Percentiles rank a stretch among this genome's conserved stretches.
These are phyloP conservation scores for Ectemnius continuus DNA, from an alignment of 2,888 invertebrate genomes.

Conservation along the genomic window DNA sequence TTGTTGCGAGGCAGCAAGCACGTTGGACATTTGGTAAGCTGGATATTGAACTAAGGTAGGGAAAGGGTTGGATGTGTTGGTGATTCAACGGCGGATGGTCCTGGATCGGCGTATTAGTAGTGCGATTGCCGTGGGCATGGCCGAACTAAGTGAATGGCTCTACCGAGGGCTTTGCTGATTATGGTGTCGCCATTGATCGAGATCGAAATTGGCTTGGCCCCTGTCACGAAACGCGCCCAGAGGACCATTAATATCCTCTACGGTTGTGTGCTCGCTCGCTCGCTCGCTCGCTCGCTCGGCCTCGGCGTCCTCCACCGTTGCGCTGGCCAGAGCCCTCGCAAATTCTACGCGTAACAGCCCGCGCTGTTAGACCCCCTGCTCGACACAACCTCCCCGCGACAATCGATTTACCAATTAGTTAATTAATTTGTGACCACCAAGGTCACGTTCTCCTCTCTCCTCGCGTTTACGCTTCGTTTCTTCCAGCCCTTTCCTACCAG, in stretches of 20 bases:
- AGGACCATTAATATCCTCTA: constrained; percentile 69
- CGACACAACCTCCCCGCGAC: constrained; percentile 10
- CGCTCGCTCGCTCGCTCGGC: not conserved
- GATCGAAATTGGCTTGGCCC: constrained; percentile 69
- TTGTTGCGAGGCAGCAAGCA: too few species aligned
- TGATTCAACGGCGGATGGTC: constrained; percentile 38
- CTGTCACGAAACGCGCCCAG: constrained; percentile 66
- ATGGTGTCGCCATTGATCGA: constrained; percentile 70
- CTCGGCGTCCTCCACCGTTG: too few species aligned
- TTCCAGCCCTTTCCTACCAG: too few species aligned
- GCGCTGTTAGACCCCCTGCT: constrained; percentile 3
- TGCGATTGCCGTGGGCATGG: constrained; percentile 54
- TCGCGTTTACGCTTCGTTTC: too few species aligned
- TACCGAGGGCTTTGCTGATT: constrained; percentile 69
- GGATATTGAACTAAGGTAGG: not conserved
- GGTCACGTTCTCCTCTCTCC: too few species aligned
- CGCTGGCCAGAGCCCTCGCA: constrained; percentile 25
- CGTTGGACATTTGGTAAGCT: too few species aligned
- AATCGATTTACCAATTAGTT: constrained; percentile 33
- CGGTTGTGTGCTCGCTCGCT: constrained; percentile 18
- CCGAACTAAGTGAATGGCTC: constrained; percentile 68
- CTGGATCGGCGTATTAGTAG: constrained; percentile 50
- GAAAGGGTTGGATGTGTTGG: not conserved
- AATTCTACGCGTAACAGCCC: constrained; percentile 38
- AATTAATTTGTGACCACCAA: constrained; percentile 28